These are phyloP conservation scores for Threskiornis aethiopicus DNA, from an alignment of 2,797 vertebrate species.

Conservation along the genomic window DNA sequence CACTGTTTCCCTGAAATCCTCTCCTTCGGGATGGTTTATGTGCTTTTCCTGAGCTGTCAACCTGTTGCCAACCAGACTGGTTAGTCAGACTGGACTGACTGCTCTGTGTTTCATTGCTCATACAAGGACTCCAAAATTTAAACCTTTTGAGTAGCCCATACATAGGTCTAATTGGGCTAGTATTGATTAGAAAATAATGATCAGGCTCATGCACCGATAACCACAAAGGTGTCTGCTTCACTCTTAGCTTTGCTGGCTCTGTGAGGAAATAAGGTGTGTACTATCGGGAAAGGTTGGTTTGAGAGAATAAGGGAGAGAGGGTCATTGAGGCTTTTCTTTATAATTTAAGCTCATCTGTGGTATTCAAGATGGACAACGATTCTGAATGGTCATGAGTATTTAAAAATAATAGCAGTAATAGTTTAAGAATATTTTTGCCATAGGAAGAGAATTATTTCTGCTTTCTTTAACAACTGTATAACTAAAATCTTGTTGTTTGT, in stretches of 20 bases:
- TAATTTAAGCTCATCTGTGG: background rate
- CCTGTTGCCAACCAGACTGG: rapidly evolving
- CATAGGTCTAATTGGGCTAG: background rate
- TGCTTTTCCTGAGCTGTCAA: background rate
- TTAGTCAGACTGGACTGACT: background rate
- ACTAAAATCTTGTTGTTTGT: background rate
- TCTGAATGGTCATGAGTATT: background rate
- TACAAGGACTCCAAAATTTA: background rate
- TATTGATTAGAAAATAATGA: background rate
- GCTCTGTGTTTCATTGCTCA: background rate
- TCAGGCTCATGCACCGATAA: background rate
- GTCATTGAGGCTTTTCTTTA: background rate
- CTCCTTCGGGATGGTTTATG: background rate
- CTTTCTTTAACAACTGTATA: background rate
- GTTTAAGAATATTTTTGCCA: background rate
- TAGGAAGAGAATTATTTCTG: background rate
- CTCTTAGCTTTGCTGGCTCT: background rate
- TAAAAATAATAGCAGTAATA: background rate
- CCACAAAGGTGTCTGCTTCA: background rate
- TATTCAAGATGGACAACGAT: background rate
- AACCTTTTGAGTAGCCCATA: background rate
- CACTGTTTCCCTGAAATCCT: background rate
- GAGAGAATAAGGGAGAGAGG: background rate
- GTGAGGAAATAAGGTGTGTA: background rate
- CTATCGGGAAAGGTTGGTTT: background rate